A percentile compares a stretch with the other conserved stretches of the same genome.
Conservation (phyloP, 2,113 vertebrate species). For the Chloropsis cyanopogon region DNA sequence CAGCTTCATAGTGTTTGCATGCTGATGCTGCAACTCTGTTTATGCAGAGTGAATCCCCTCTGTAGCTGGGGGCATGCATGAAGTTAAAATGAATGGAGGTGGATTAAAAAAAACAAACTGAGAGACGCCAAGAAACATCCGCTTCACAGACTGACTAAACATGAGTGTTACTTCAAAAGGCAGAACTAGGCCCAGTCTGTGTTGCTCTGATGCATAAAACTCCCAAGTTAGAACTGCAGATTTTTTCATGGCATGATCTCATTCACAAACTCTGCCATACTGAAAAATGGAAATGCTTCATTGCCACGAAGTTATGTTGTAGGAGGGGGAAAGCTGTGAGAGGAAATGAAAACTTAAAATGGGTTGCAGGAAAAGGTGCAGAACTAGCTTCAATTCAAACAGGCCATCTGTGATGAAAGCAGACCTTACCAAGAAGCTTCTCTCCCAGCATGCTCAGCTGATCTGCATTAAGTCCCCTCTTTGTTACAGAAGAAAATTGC, state of each 20-base stretch:
- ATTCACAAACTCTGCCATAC: neutral
- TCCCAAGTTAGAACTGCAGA: neutral
- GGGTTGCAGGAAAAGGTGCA: neutral
- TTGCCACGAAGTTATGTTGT: neutral
- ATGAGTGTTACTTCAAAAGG: neutral
- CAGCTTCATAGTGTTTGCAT: neutral
- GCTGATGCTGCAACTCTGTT: neutral
- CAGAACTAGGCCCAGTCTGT: neutral
- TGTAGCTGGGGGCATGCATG: neutral
- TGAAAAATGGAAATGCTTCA: neutral
- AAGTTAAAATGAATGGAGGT: neutral
- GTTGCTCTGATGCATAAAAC: neutral
- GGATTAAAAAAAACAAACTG: neutral
- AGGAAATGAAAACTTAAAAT: neutral
- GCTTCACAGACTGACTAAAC: neutral
- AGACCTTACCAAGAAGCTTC: constrained; percentile 78
- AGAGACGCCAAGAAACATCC: neutral
- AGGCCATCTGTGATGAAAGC: neutral
- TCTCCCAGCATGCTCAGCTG: constrained; percentile 84
- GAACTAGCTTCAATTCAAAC: neutral
- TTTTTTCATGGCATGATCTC: neutral
- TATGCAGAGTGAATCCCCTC: neutral
- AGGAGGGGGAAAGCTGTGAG: neutral
- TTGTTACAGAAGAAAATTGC: constrained; percentile 90
- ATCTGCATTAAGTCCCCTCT: constrained; percentile 82